Percentiles rank a stretch among this genome's conserved stretches.
These are phyloP conservation scores for Neopipo cinnamomea DNA, from an alignment of 2,113 vertebrate genomes.

Conservation along the genomic window DNA sequence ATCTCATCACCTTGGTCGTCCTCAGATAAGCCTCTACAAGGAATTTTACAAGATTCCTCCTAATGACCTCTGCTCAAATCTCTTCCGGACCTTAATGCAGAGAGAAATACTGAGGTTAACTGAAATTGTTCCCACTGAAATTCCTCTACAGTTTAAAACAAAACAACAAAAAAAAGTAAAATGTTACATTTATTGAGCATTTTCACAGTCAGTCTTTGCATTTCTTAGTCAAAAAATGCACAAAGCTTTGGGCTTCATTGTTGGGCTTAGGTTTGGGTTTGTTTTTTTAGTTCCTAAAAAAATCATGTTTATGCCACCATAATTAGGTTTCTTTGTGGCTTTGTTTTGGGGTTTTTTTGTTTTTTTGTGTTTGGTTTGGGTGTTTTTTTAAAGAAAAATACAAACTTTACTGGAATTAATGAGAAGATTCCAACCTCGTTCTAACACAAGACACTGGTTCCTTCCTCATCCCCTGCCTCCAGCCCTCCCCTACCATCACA, in stretches of 20 bases:
- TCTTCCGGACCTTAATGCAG: neutral
- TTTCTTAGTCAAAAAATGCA: neutral
- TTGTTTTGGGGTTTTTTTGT: neutral
- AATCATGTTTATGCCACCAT: neutral
- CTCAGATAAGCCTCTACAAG: neutral
- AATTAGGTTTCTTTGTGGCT: neutral
- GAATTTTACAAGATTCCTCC: neutral
- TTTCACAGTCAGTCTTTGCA: neutral
- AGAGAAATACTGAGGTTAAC: neutral
- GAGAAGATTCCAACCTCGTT: neutral
- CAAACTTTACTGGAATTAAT: neutral
- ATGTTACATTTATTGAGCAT: neutral
- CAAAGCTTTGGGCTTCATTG: neutral
- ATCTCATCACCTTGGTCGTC: neutral
- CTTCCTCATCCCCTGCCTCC: neutral
- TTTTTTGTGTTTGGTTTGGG: neutral
- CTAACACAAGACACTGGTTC: neutral
- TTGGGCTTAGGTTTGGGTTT: neutral
- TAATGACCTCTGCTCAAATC: neutral
- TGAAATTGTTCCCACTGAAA: neutral
- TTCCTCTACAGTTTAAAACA: neutral
- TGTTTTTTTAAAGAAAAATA: neutral
- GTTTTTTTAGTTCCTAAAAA: neutral
- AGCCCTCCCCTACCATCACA: neutral
- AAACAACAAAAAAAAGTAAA: too few species aligned